Evolutionary conservation across 2,113 vertebrate genomes (phyloP), one percentile per base, ranked within the genome.

Genomic region (Scytalopus superciliaris): DNA sequence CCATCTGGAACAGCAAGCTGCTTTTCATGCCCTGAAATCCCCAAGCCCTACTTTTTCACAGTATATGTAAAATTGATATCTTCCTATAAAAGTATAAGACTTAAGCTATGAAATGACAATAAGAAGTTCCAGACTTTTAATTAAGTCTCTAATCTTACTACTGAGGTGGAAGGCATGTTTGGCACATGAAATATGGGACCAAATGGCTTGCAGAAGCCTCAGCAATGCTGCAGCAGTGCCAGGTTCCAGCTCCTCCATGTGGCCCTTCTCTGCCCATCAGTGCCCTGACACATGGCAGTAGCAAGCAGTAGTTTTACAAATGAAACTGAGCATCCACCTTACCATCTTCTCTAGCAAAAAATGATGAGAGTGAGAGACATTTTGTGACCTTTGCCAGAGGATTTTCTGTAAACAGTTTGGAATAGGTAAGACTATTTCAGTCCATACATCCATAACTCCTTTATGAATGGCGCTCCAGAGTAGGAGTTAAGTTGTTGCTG

Each of bases 1-100:
- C 94, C 97, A 98, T 96, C 97, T 98, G 97, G 97, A 97, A 72
- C 74, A 75, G 62, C 93, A 90, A 95, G 91, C 89, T 94, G 94
- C 62, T 95, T 93, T 95, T 82, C 74, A 45, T 55, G 47, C 57
- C 87, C 91, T 80, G 33, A 63, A 90, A 91, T 67, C 63, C 85
- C 75, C 42, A 82, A 78, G 47, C 67, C 53, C 55, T 84, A 60
- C 37, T 84, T 83, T 87, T 96, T 85, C 31, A 73, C 35, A 56
- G n/a, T n/a, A 23, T 16, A 72, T 57, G 66, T 67, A 91, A 92
- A 94, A 57, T 75, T 67, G 47, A 59, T 72, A 92, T 69, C 25
- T 81, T 78, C 73, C 64, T 60, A 75, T 66, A 90, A 92, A 95
- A 95, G 53, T 87, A 59, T 33, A 62, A 53, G 39, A 49, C 33